Evolutionary conservation across 2,113 vertebrate species (phyloP), one percentile per base, ranked within the genome.

Genomic region (Hippocampus zosterae): DNA sequence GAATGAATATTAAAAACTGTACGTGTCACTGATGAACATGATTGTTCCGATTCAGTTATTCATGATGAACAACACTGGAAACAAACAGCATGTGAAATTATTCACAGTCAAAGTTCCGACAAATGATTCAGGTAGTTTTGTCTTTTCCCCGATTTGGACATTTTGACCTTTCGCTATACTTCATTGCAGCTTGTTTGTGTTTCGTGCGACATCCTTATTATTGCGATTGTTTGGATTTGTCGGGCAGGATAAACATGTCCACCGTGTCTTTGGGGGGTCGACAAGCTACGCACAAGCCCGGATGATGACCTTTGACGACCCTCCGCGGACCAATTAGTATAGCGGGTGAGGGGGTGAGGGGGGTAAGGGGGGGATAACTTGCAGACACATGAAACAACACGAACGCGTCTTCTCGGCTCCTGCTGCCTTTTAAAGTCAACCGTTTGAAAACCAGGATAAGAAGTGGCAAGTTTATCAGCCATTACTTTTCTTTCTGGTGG

Each of bases 81-180:
- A 16, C 18, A 60, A 60, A 60, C 27, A 33, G 25, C 23, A 27
- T 33, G 0, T 19, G 2, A 16, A 33, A 33, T 29, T 3, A 33
- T 18, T 60, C 27, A 9, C 27, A 46, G 41, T 46, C n/a, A 13
- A 25, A 23, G 19, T 62, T 10, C 16, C 29, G n/a, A n/a, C 4
- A 41, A 25, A 64, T 16, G n/a, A 46, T 15, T 25, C 42, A 18
- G 57, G 48, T 59, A 55, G 56, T 42, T 61, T 8, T 1, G 0
- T 64, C 33, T 23, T 42, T 40, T 72, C 57, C 25, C 42, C 15
- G 63, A 33, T 33, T 50, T 67, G 73, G 60, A 56, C 57, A 55
- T 67, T 64, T 55, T 79, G 83, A 86, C 82, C 77, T 84, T 87
- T 72, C 73, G 77, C 71, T 55, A 66, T 77, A 6, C 46, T 64